A percentile compares a stretch with the other conserved stretches of the same genome.
Evolutionary conservation across 2,888 invertebrate genomes (phyloP).

Genomic region (Pasiphila rectangulata): DNA sequence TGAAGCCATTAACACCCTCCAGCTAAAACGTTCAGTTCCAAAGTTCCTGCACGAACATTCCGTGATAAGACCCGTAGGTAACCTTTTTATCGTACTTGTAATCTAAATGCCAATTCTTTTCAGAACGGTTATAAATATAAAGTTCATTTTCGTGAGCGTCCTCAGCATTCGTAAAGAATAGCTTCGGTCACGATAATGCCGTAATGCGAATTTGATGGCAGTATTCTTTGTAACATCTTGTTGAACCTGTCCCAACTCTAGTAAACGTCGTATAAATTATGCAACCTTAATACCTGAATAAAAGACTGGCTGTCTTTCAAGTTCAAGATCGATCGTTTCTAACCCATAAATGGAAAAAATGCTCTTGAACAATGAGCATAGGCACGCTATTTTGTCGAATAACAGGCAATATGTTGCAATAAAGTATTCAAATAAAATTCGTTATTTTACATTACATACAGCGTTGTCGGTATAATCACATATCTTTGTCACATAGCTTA

Average conservation of each 20-base stretch:
- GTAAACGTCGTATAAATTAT: constrained; percentile 57
- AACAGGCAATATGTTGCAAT: neutral
- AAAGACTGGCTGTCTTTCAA: constrained; percentile 45
- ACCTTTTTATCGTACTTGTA: constrained; percentile 49
- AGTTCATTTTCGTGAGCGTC: constrained; percentile 68
- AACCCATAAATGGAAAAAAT: constrained; percentile 19
- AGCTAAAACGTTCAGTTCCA: constrained; percentile 27
- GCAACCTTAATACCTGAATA: constrained; percentile 52
- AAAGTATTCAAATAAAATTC: too few relatives aligned
- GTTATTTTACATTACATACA: too few relatives aligned
- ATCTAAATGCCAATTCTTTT: constrained; percentile 49
- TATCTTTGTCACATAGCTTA: too few relatives aligned
- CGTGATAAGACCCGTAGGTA: constrained; percentile 29
- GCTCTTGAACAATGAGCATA: constrained; percentile 21
- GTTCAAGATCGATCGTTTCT: constrained; percentile 51
- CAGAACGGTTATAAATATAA: constrained; percentile 61
- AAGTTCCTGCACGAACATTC: constrained; percentile 38
- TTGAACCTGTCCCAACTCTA: constrained; percentile 62
- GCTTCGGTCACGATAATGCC: constrained; percentile 61
- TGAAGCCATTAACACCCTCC: constrained; percentile 32
- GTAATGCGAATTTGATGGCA: constrained; percentile 66
- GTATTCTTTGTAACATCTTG: constrained; percentile 62
- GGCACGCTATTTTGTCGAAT: constrained; percentile 8
- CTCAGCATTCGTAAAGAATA: constrained; percentile 62
- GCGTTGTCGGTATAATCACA: too few relatives aligned